These are phyloP conservation scores for Hirtodrosophila duncani DNA, from an alignment of 2,888 invertebrate genomes.

Conservation along the genomic window DNA sequence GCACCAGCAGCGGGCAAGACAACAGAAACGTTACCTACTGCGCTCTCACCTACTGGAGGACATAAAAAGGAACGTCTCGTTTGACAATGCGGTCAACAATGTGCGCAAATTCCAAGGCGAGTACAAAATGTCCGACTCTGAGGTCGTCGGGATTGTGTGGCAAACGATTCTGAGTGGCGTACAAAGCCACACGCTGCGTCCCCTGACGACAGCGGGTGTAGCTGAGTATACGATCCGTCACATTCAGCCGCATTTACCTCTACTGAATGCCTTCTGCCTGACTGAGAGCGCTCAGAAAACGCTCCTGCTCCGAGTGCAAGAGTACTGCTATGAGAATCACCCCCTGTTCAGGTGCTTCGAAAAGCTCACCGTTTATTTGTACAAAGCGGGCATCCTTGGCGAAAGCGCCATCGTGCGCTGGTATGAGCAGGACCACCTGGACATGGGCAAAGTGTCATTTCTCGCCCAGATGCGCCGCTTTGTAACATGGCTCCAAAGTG, in stretches of 20 bases:
- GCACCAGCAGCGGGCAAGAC: constrained; percentile 16
- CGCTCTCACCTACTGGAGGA: constrained; percentile 21
- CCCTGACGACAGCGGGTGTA: background rate
- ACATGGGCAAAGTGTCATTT: constrained; percentile 34
- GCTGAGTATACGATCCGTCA: constrained; percentile 13
- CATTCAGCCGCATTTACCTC: constrained; percentile 13
- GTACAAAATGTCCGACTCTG: constrained; percentile 29
- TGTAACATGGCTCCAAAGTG: constrained; percentile 16
- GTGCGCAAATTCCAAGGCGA: constrained; percentile 28
- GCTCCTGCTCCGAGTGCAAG: constrained; percentile 19
- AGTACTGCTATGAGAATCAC: constrained; percentile 30
- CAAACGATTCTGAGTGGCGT: too few relatives aligned
- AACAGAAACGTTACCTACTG: background rate
- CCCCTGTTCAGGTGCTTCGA: constrained; percentile 26
- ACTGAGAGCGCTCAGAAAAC: constrained; percentile 21
- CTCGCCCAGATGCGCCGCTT: constrained; percentile 30
- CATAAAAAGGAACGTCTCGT: constrained; percentile 19
- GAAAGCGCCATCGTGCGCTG: constrained; percentile 34
- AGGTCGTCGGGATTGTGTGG: constrained; percentile 33
- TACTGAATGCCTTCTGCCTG: constrained; percentile 23
- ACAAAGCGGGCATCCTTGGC: constrained; percentile 18
- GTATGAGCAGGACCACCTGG: constrained; percentile 28
- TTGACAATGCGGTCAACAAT: constrained; percentile 17
- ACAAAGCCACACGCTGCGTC: too few relatives aligned
- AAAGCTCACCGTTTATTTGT: constrained; percentile 14